Conservation (phyloP, 2,888 invertebrate species). For the Aphrophora alni region DNA sequence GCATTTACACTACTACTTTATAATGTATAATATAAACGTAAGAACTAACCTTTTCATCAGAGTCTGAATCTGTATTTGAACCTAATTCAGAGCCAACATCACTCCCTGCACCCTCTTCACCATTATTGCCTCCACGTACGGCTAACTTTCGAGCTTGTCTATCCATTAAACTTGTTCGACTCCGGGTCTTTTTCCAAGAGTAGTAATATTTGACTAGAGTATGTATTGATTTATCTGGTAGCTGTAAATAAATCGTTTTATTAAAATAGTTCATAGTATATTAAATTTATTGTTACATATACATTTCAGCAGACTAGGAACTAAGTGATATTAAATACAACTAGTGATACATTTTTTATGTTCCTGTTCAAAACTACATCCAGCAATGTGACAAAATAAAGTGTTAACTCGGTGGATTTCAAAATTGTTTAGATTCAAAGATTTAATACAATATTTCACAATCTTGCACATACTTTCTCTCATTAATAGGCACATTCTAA, state of each 20-base stretch:
- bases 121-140: constrained; percentile 63
- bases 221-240: constrained; percentile 96
- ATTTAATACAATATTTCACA: too few species aligned
- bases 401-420: too few species aligned
- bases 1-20: too few species aligned
- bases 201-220: constrained; percentile 97
- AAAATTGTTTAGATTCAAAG: too few species aligned
- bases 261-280: background rate
- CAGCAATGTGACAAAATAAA: too few species aligned
- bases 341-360: too few species aligned
- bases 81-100: constrained; percentile 85
- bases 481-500: too few species aligned
- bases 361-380: too few species aligned
- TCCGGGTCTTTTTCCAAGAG: constrained; percentile 96
- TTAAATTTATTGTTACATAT: background rate
- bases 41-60: constrained; percentile 87
- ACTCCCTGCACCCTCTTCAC: constrained; percentile 66
- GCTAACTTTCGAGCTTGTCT: constrained; percentile 73
- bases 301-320: background rate
- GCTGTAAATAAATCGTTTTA: constrained; percentile 61
- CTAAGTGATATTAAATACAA: background rate
- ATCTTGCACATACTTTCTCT: too few species aligned
- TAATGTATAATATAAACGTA: too few species aligned
- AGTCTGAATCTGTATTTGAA: constrained; percentile 86
- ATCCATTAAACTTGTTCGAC: constrained; percentile 93